Conservation (phyloP, 2,888 invertebrate genomes). For the Melinaea marsaeus region DNA sequence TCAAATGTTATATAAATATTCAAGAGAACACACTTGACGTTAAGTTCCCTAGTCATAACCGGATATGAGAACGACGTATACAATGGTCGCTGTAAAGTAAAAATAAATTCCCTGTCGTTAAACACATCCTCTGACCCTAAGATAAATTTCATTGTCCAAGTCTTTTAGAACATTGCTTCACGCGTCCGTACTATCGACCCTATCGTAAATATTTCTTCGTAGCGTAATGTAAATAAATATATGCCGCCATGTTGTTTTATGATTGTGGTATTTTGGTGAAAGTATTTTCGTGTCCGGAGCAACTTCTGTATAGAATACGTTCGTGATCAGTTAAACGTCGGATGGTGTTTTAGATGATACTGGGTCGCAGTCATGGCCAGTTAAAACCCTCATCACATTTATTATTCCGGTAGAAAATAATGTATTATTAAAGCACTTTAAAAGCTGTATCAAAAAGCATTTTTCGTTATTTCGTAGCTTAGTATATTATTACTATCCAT, state of each 20-base stretch:
- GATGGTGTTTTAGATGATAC: constrained; percentile 5
- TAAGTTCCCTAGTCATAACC: no score
- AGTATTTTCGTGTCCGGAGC: constrained; percentile 56
- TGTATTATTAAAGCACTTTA: neutral
- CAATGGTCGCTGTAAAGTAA: no score
- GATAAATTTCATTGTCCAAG: constrained; percentile 23
- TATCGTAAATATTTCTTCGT: constrained; percentile 44
- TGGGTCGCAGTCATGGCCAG: neutral
- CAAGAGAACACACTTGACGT: no score
- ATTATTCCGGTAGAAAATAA: neutral
- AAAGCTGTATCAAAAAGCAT: no score
- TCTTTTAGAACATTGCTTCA: constrained; percentile 17
- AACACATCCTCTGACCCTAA: constrained; percentile 15
- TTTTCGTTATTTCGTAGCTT: no score
- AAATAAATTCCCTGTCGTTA: constrained; percentile 6
- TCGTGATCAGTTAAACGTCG: constrained; percentile 41
- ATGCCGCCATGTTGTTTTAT: constrained; percentile 47
- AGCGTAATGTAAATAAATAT: constrained; percentile 54
- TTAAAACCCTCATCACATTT: neutral
- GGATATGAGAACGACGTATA: no score
- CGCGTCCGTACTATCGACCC: constrained; percentile 26
- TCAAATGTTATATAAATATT: no score
- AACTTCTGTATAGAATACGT: constrained; percentile 43
- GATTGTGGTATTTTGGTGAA: constrained; percentile 58
- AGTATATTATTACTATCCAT: no score